These are phyloP conservation scores for Kryphioiulus occultus DNA, from an alignment of 2,888 invertebrate genomes.

Conservation along the genomic window DNA sequence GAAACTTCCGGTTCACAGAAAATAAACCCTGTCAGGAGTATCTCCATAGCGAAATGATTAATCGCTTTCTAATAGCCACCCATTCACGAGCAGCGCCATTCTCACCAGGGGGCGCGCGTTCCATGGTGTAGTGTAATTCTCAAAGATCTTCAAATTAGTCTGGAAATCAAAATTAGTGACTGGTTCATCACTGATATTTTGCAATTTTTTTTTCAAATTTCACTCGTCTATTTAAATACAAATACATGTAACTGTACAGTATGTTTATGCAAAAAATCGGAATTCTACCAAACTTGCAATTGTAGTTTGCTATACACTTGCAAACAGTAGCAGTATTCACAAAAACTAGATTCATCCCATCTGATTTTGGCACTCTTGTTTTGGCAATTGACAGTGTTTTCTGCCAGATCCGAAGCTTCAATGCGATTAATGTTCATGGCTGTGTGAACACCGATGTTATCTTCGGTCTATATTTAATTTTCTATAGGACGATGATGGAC, in stretches of 20 bases:
- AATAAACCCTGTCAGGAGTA: slow-evolving; percentile 35
- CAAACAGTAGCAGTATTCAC: not conserved
- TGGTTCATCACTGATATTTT: too few relatives aligned
- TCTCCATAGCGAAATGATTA: slow-evolving; percentile 32
- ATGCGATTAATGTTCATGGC: slow-evolving; percentile 31
- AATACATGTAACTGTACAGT: too few relatives aligned
- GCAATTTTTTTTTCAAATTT: too few relatives aligned
- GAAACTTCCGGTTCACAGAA: slow-evolving; percentile 35
- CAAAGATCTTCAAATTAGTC: not conserved
- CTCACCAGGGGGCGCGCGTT: slow-evolving; percentile 14
- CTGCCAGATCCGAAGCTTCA: not conserved
- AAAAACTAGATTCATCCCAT: not conserved
- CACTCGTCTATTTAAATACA: too few relatives aligned
- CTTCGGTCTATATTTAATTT: slow-evolving; percentile 18
- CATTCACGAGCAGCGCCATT: not conserved
- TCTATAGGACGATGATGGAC: slow-evolving; percentile 32
- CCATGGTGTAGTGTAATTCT: not conserved
- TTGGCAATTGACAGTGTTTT: not conserved
- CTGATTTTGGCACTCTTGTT: not conserved
- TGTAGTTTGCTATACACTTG: too few relatives aligned
- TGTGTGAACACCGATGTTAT: slow-evolving; percentile 39
- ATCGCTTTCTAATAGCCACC: slow-evolving; percentile 43
- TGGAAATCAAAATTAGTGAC: too few relatives aligned
- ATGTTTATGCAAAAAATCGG: too few relatives aligned
- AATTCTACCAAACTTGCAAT: too few relatives aligned